Conservation (phyloP, 2,113 vertebrate genomes). For the Murina feae region DNA sequence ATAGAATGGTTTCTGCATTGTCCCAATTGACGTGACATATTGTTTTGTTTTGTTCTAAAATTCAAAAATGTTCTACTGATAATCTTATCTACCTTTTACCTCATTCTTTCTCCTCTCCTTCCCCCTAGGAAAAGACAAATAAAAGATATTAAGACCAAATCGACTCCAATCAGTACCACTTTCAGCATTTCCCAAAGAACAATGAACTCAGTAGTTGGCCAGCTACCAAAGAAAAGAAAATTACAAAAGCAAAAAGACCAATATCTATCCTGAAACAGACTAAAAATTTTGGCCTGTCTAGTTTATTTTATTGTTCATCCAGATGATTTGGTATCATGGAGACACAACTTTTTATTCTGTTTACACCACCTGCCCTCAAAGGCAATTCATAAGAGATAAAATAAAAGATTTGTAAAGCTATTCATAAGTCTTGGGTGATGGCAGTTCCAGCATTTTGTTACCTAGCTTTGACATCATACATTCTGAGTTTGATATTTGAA, state of each 20-base stretch:
- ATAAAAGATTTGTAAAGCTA: background rate
- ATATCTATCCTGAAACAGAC: background rate
- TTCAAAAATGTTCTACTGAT: background rate
- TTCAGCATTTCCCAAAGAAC: background rate
- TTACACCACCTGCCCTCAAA: background rate
- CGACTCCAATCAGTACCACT: background rate
- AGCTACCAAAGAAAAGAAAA: conserved; percentile 33
- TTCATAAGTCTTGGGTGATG: background rate
- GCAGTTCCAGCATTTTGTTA: background rate
- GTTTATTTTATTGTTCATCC: background rate
- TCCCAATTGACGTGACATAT: background rate
- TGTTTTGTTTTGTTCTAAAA: conserved; percentile 31
- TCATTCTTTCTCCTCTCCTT: background rate
- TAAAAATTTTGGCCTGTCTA: background rate
- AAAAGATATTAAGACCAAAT: background rate
- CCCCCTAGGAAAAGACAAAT: background rate
- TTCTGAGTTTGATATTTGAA: background rate
- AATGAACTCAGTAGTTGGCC: background rate
- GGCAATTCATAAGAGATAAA: background rate
- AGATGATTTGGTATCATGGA: background rate
- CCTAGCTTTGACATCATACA: background rate
- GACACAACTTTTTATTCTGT: background rate
- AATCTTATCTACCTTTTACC: background rate
- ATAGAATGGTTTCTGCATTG: background rate
- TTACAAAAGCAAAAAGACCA: background rate